These are phyloP conservation scores for Chironomus tentans DNA, from an alignment of 2,888 invertebrate species.

Conservation along the genomic window DNA sequence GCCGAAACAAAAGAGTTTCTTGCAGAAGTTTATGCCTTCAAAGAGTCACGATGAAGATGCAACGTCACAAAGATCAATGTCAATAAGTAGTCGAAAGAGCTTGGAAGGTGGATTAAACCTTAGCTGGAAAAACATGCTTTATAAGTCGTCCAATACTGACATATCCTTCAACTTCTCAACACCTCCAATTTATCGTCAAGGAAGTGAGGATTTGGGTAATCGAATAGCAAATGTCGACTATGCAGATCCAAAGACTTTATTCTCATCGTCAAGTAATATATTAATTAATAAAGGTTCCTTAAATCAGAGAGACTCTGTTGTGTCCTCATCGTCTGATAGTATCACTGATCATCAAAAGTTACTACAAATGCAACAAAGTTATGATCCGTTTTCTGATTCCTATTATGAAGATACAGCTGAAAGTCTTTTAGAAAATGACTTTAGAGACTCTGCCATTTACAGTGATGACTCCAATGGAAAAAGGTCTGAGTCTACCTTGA, in stretches of 20 bases:
- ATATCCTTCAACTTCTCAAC: not conserved
- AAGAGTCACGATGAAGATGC: constrained; percentile 12
- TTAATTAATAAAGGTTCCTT: constrained; percentile 53
- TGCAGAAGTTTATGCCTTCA: constrained; percentile 2
- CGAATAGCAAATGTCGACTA: constrained; percentile 83
- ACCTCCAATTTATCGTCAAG: constrained; percentile 58
- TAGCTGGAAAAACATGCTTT: constrained; percentile 5
- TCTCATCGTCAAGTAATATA: constrained; percentile 47
- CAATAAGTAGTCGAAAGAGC: constrained; percentile 19
- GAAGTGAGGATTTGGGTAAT: constrained; percentile 74
- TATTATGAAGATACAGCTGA: constrained; percentile 69
- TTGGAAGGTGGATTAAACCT: not conserved
- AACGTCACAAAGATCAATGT: constrained; percentile 15
- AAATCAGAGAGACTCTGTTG: constrained; percentile 42
- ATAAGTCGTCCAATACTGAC: not conserved
- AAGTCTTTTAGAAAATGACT: constrained; percentile 55
- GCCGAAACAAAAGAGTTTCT: not conserved
- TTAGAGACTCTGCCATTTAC: constrained; percentile 75
- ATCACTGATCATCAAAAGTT: constrained; percentile 30
- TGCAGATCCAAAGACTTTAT: constrained; percentile 66
- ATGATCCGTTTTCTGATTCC: constrained; percentile 45
- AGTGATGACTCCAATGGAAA: constrained; percentile 51
- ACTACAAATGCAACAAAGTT: not conserved
- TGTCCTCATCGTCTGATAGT: constrained; percentile 42
- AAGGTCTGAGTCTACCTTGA: constrained; percentile 31